Evolutionary conservation across 2,797 vertebrate species (phyloP), one percentile per base, ranked within the genome.

Genomic region (Anabacerthia variegaticeps): DNA sequence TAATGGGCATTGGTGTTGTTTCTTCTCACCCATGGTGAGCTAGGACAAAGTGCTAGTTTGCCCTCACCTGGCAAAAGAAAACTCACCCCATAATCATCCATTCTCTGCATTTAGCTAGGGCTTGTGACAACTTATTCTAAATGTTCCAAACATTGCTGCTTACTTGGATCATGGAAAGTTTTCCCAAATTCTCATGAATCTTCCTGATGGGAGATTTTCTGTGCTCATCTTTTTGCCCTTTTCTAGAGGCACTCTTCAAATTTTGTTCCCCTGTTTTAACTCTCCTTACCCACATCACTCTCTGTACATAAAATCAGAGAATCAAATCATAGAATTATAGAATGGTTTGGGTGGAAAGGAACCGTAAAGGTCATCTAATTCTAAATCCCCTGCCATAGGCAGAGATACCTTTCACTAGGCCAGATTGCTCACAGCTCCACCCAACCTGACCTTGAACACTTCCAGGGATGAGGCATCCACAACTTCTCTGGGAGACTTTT

Each of bases 1-100:
- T 43, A 36, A 10, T 3, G 14, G 54, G 16, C 14, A 21, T 9
- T 4, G 2, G 7, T 3, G 0, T 2, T 62, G 22, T 55, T 89
- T 51, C 46, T 76, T 49, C 65, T 69, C 0, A 0, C 30, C 9
- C 48, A 48, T 7, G 27, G 30, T 32, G 61, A 73, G 37, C 59
- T 77, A 36, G 10, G 37, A 20, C 22, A 63, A 37, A 56, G 13
- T 30, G 24, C n/a, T 82, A 55, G 11, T 43, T 63, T 26, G 21
- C 7, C 62, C n/a, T 89, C 77, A 39, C 7, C 7, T 77, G 18
- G 22, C 14, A 49, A 58, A 88, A 68, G 4, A 22, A 83, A 89
- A 62, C 11, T 61, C n/a, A 44, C 5, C 16, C 9, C 26, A 2
- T 65, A 72, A 67, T 26, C 26, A 56, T 21, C 21, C 22, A 6